Evolutionary conservation across 2,797 vertebrate species (phyloP), one percentile per base, ranked within the genome.

Genomic region (Eulemur coronatus): DNA sequence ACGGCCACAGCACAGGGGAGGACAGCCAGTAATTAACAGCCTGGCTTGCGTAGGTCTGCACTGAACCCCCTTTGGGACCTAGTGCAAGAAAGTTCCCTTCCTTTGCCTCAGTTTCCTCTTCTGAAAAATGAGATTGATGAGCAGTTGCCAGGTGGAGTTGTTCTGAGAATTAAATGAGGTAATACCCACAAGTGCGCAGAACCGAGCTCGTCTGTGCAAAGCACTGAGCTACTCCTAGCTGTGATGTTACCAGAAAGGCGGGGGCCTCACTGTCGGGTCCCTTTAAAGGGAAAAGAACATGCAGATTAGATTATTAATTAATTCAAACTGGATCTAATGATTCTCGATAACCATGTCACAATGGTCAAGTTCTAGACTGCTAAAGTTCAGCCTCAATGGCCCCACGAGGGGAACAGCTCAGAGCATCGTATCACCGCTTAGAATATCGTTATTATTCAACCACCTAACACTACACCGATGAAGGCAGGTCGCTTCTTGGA

Each of bases 391-490:
- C n/a, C 20, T 33, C 38, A 43, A 17, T 2, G 35, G 4, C 1
- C n/a, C 75, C 61, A 0, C 1, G 8, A 52, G 35, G 26, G 35
- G 38, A 82, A 57, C 0, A 80, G 79, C 84, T 15, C 3, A 46
- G 57, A 13, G 0, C 4, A 1, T n/a, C 7, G 0, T 1, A 7
- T 43, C 43, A 41, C 6, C 7, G 52, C 85, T 0, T 2, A 28
- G 52, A 30, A 35, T 1, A 22, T 41, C 12, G 1, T 2, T 33
- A 13, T 48, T 30, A 43, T 17, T 14, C 79, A 84, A 13, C 2
- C 57, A 1, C 1, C 2, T 5, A 28, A 72, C 65, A 65, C 43
- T 2, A 1, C 26, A 3, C 7, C 10, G 1, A 35, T 2, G 41
- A 50, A 28, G 46, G 55, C 24, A 65, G 18, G 55, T 0, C 24